Evolutionary conservation across 2,888 invertebrate genomes (phyloP).

Genomic region (Pristionchus fissidentatus): DNA sequence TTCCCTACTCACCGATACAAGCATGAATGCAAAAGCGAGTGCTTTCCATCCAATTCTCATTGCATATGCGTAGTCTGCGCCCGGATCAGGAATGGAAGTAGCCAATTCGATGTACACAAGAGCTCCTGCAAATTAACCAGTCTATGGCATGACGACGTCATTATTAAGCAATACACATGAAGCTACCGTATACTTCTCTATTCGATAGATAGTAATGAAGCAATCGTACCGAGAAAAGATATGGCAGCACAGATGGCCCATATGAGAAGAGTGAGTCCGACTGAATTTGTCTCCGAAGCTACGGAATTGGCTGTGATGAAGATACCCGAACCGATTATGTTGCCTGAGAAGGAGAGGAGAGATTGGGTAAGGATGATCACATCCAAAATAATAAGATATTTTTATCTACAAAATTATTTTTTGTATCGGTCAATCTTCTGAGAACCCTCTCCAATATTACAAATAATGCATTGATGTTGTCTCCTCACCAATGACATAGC

Average conservation of each 20-base stretch:
- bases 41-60: conserved; percentile 47
- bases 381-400: too few relatives aligned
- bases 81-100: conserved; percentile 82
- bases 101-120: conserved; percentile 91
- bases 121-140: conserved; percentile 77
- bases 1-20: conserved; percentile 43
- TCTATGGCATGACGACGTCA: too few relatives aligned
- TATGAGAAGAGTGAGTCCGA: conserved; percentile 85
- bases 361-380: not conserved
- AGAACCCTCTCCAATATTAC: too few relatives aligned
- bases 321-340: conserved; percentile 69
- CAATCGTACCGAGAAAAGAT: conserved; percentile 83
- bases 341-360: conserved; percentile 51
- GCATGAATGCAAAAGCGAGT: conserved; percentile 64
- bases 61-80: conserved; percentile 50
- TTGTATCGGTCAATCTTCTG: too few relatives aligned
- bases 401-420: too few relatives aligned
- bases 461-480: not conserved
- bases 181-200: not conserved
- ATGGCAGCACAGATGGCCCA: conserved; percentile 86
- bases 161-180: not conserved
- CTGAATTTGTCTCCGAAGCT: conserved; percentile 78
- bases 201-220: not conserved
- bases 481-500: conserved; percentile 64
- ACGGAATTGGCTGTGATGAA: conserved; percentile 60